These are phyloP conservation scores for Sturmia bella DNA, from an alignment of 2,888 invertebrate genomes.

Conservation along the genomic window DNA sequence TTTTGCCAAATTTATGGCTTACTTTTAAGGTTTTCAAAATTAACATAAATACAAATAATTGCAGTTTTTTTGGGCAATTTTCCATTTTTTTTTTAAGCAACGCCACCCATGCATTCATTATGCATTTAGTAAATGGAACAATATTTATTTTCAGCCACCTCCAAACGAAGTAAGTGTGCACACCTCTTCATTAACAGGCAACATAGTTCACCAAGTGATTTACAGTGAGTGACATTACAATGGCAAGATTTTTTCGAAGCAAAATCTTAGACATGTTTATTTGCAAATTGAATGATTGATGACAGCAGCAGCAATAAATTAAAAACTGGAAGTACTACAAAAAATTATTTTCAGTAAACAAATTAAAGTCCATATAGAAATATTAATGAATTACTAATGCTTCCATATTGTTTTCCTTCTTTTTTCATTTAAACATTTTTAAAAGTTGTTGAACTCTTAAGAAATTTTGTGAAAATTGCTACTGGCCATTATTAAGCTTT, in stretches of 20 bases:
- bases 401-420: no score
- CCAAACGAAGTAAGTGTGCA: no score
- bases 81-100: background rate
- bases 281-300: constrained; percentile 44
- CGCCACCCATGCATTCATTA: constrained; percentile 52
- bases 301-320: constrained; percentile 15
- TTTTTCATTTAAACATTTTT: no score
- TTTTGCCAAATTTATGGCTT: background rate
- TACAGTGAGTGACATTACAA: constrained; percentile 54
- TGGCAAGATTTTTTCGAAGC: background rate
- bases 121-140: constrained; percentile 42
- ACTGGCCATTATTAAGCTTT: no score
- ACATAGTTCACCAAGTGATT: constrained; percentile 26
- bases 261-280: constrained; percentile 18
- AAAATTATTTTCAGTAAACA: background rate
- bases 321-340: background rate
- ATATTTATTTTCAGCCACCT: constrained; percentile 34
- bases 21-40: background rate
- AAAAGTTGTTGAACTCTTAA: no score
- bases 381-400: background rate
- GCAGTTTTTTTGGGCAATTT: background rate
- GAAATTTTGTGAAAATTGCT: no score
- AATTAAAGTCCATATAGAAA: background rate
- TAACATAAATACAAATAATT: constrained; percentile 35
- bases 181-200: no score